phyloP scores from a whole-genome alignment of 2,797 vertebrate genomes.

The Leucoraja ocellata region DNA sequence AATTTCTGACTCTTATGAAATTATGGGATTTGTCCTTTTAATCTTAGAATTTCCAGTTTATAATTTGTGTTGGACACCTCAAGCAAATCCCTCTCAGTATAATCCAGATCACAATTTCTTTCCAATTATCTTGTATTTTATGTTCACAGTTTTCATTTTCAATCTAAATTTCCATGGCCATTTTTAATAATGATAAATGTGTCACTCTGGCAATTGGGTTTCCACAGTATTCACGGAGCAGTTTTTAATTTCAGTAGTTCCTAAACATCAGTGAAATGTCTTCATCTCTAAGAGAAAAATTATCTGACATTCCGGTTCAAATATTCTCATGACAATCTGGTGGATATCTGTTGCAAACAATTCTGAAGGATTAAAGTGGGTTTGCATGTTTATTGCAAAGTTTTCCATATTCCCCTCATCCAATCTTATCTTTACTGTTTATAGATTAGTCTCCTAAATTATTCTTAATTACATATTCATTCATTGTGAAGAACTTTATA shows the following conservation, averaged over 20 bases:
- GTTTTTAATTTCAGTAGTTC: neutral
- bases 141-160: neutral
- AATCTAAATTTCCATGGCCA: neutral
- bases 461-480: slow-evolving; percentile 59
- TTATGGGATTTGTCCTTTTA: neutral
- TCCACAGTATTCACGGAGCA: neutral
- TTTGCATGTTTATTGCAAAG: slow-evolving; percentile 58
- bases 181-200: neutral
- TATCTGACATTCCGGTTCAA: neutral
- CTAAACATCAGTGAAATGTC: neutral
- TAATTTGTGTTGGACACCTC: neutral
- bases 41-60: neutral
- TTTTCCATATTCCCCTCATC: slow-evolving; percentile 63
- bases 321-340: too few species aligned
- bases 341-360: slow-evolving; percentile 40
- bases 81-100: neutral
- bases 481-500: slow-evolving; percentile 61
- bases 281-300: neutral
- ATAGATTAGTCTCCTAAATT: slow-evolving; percentile 59
- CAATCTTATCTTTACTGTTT: slow-evolving; percentile 67
- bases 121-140: neutral
- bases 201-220: neutral
- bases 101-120: neutral
- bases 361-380: slow-evolving; percentile 57
- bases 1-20: neutral